Evolutionary conservation across 1,140 invertebrate species (phyloP).

Genomic region (Drosophila arizonae): DNA sequence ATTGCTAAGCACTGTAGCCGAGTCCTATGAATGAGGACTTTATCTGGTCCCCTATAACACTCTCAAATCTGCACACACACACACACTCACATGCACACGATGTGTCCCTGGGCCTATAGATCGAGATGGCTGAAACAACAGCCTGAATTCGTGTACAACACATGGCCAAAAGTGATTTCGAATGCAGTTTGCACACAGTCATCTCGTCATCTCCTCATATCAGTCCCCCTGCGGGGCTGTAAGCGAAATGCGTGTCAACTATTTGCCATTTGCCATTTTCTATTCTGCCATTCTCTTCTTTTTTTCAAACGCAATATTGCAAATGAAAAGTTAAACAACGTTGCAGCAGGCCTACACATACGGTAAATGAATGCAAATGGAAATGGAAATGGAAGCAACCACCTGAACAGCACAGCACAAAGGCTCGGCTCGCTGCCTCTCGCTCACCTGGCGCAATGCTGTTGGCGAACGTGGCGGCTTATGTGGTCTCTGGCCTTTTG

Average conservation of each 20-base stretch:
- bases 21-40: constrained; percentile 1
- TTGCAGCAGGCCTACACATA: constrained; percentile 31
- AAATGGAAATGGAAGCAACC: constrained; percentile 48
- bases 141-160: constrained; percentile 18
- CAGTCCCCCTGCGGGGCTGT: constrained; percentile 1
- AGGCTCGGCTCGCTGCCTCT: not conserved
- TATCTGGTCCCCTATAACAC: constrained; percentile 3
- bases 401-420: constrained; percentile 5
- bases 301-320: constrained; percentile 46
- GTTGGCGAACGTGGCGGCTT: constrained; percentile 40
- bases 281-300: not conserved
- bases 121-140: constrained; percentile 42
- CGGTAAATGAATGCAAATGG: constrained; percentile 53
- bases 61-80: not conserved
- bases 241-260: constrained; percentile 20
- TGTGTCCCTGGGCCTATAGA: constrained; percentile 43
- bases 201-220: not conserved
- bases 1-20: constrained; percentile 2
- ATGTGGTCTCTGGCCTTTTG: constrained; percentile 55
- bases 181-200: constrained; percentile 19
- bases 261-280: not conserved
- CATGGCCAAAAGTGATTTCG: constrained; percentile 61
- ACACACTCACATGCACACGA: not conserved
- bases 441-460: constrained; percentile 28
- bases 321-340: constrained; percentile 67